These are phyloP conservation scores for Buceros bicornis DNA, from an alignment of 2,797 vertebrate species.

Conservation along the genomic window DNA sequence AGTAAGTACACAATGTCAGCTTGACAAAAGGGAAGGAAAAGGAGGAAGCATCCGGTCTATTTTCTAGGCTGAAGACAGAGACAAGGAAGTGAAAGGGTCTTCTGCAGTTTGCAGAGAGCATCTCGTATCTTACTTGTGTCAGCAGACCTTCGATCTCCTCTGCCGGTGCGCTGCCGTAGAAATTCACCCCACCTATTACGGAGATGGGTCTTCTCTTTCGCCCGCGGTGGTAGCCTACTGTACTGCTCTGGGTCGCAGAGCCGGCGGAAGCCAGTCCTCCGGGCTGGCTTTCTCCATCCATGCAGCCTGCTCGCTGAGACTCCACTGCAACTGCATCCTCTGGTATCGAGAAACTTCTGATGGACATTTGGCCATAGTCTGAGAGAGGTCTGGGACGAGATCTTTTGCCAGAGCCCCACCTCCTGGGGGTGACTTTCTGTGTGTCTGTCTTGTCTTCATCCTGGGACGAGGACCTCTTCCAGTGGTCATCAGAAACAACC, in stretches of 20 bases:
- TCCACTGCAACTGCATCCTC: constrained; percentile 84
- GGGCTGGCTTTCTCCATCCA: constrained; percentile 47
- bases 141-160: constrained; percentile 87
- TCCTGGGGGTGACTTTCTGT: constrained; percentile 75
- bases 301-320: constrained; percentile 57
- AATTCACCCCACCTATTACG: constrained; percentile 87
- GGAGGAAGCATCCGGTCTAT: constrained; percentile 66
- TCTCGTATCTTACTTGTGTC: constrained; percentile 89
- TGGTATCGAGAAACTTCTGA: constrained; percentile 89
- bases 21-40: constrained; percentile 65
- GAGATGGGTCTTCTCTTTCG: constrained; percentile 89
- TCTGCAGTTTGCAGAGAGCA: constrained; percentile 54
- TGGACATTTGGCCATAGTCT: constrained; percentile 89
- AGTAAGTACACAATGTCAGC: constrained; percentile 5
- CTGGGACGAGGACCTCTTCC: constrained; percentile 73
- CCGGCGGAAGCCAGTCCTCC: neutral
- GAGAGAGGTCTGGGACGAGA: constrained; percentile 91
- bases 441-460: constrained; percentile 80
- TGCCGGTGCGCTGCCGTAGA: constrained; percentile 80
- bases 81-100: constrained; percentile 65
- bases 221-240: constrained; percentile 63
- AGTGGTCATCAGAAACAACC: constrained; percentile 80
- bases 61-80: constrained; percentile 62
- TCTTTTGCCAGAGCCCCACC: constrained; percentile 83
- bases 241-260: constrained; percentile 25